Evolutionary conservation across 2,113 vertebrate genomes (phyloP).

Genomic region (Microcebus ravelobensis): DNA sequence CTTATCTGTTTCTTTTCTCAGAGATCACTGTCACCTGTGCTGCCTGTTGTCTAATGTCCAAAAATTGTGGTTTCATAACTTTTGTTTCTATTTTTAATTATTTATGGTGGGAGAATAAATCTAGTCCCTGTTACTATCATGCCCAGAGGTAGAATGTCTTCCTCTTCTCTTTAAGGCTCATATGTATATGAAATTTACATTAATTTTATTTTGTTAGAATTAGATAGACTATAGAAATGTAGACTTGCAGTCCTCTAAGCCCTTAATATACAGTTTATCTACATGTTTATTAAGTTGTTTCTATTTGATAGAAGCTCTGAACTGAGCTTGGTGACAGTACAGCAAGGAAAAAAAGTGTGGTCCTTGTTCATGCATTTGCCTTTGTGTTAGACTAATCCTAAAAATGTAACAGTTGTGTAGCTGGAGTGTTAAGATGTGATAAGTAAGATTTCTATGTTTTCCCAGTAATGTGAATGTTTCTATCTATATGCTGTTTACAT

Average conservation of each 20-base stretch:
- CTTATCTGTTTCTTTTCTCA: neutral
- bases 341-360: neutral
- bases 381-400: neutral
- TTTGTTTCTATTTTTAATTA: neutral
- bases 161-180: neutral
- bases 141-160: neutral
- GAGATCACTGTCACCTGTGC: neutral
- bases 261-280: neutral
- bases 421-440: neutral
- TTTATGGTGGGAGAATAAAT: neutral
- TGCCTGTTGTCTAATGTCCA: neutral
- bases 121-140: neutral
- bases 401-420: neutral
- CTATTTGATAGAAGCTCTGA: neutral
- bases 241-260: neutral
- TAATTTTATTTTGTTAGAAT: neutral
- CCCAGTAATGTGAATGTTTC: neutral
- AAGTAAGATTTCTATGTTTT: neutral
- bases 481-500: conserved; percentile 17
- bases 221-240: neutral
- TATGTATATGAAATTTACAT: neutral
- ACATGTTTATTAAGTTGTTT: neutral
- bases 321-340: neutral
- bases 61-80: neutral
- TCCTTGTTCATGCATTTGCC: neutral